Base-by-base conservation (phyloP, 2,888 invertebrate species). In the Augiades crinisus region DNA sequence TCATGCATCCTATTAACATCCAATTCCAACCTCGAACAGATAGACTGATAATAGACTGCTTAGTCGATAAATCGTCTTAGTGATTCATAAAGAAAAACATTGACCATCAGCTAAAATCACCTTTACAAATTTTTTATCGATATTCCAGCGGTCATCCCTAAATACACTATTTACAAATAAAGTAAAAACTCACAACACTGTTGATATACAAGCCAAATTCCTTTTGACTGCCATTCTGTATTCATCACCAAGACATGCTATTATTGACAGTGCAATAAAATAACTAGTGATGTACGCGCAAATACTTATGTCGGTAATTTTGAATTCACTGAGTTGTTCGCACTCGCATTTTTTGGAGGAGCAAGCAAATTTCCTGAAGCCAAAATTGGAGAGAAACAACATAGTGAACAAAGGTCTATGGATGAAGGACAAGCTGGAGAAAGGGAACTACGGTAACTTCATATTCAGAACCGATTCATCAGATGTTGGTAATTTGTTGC, bases 341-440 rank as follows among this genome's bases (percentile, higher is more conserved):
- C 24, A 49, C 3, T 41, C 49, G 7, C 31, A 40, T 12, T 73
- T 57, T 36, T 55, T 80, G 17, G 62, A 66, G 5, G 63, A 62
- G 0, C 72, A 75, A 47, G 13, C 59, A 0, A 72, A 71, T 31
- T 72, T 57, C 40, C 53, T 62, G 0, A 78, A 68, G 10, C 72
- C 77, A 0, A 74, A 65, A 27, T 47, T 75, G 8, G 82, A 86
- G 8, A 61, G 74, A n/a, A 82, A 77, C 45, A 87, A 79, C 33
- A 62, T 81, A 0, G 58, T 87, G 0, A 87, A 83, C 37, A 85
- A 82, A 60, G 78, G 82, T 0, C 59, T 83, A 0, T 87, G 86
- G 87, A 54, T 75, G 0, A 64, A 67, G 0, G 66, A 64, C 12
- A 8, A 62, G 0, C 58, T 54, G 0, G 70, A 68, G 0, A 73